Evolutionary conservation across 2,888 invertebrate genomes (phyloP), one percentile per base, ranked within the genome.

Genomic region (Drosophila merina): DNA sequence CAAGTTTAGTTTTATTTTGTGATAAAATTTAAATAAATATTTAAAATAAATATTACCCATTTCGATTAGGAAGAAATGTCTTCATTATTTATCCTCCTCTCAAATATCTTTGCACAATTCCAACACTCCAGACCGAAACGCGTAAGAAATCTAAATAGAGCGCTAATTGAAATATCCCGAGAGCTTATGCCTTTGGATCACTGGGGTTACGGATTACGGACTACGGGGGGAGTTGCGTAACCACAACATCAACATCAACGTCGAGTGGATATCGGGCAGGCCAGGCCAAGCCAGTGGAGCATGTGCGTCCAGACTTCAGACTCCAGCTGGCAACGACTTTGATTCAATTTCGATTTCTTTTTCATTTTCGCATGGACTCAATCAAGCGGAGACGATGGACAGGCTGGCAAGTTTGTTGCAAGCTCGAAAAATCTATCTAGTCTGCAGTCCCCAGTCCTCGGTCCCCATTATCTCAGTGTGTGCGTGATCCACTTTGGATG

Each of bases 131-230:
- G 45, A 20, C 20, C 26, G 30, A 9, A 36, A 63, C 12, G 48
- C 76, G 45, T 38, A 49, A 49, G 67, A 45, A 66, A 54, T 72
- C 31, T 31, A 54, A 38, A 48, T 40, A 42, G 78, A 72, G 49
- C 67, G 67, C 83, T 87, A 82, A 87, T 87, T 87, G 86, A 87
- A 79, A 79, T 87, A 74, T 87, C 57, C 75, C 55, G 60, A 44
- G 49, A 49, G 63, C 63, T 48, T 62, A 26, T 48, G 60, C 40
- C 40, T 31, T 26, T 12, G 31, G 38, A 38, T 48, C 26, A 40
- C 48, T 58, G 56, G 64, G 64, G 75, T 75, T 72, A 63, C n/a
- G 42, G 62, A 33, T 10, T 44, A 44, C 44, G 14, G 44, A 14
- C 5, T 40, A 40, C 14, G 30, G 44, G 52, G 57, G 62, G 42